A percentile compares a stretch with the other conserved stretches of the same genome.
phyloP scores from a whole-genome alignment of 1,140 invertebrate species.

The Drosophila mauritiana region DNA sequence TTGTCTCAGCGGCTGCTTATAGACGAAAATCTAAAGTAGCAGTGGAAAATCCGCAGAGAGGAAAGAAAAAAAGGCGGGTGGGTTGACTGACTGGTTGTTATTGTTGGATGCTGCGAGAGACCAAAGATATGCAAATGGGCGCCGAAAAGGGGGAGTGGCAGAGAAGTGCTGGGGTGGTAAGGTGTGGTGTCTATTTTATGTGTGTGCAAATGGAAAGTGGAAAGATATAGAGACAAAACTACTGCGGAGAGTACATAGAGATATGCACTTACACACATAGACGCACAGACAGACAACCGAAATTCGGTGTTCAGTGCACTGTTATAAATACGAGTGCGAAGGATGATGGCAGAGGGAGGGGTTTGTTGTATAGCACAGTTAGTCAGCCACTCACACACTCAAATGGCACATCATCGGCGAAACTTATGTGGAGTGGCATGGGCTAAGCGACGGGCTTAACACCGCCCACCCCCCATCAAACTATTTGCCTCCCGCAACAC shows the following conservation, averaged over 20 bases:
- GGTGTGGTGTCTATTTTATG: conserved; percentile 49
- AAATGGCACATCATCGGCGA: conserved; percentile 40
- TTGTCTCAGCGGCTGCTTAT: conserved; percentile 65
- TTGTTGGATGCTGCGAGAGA: conserved; percentile 40
- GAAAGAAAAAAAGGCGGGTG: conserved; percentile 58
- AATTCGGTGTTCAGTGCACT: conserved; percentile 52
- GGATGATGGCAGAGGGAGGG: not conserved
- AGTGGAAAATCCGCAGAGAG: conserved; percentile 45
- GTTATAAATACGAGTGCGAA: conserved; percentile 58
- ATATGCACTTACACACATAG: conserved; percentile 66
- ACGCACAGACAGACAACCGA: conserved; percentile 6
- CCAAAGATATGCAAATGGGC: conserved; percentile 77
- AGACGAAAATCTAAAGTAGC: conserved; percentile 76
- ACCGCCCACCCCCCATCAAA: conserved; percentile 10
- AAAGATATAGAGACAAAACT: conserved; percentile 65
- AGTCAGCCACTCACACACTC: conserved; percentile 33
- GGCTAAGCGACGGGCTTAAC: conserved; percentile 65
- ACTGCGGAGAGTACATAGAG: conserved; percentile 46
- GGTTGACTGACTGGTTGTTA: conserved; percentile 36
- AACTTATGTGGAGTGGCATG: conserved; percentile 73
- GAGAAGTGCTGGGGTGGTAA: conserved; percentile 34
- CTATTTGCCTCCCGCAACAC: not conserved
- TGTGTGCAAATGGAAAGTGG: conserved; percentile 73
- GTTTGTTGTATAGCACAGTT: conserved; percentile 17
- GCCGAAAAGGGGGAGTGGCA: conserved; percentile 22